A percentile compares a stretch with the other conserved stretches of the same genome.
phyloP scores from a whole-genome alignment of 2,888 invertebrate species.

The Bellardia bayeri region DNA sequence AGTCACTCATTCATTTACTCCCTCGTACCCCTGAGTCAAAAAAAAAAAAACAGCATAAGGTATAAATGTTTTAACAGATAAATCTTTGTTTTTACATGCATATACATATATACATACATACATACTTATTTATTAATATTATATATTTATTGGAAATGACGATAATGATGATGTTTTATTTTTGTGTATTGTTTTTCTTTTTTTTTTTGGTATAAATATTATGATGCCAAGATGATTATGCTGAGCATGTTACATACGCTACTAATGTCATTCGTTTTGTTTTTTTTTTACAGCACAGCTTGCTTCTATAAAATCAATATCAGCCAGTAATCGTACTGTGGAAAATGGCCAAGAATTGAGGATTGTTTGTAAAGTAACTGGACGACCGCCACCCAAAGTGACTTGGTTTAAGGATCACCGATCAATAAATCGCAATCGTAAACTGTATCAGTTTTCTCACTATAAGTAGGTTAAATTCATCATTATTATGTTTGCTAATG shows the following conservation, averaged over 20 bases:
- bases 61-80: conserved; percentile 52
- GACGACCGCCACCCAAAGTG: conserved; percentile 92
- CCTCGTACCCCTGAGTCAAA: conserved; percentile 15
- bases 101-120: neutral
- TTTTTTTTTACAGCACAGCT: conserved; percentile 84
- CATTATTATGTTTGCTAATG: conserved; percentile 30
- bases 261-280: conserved; percentile 58
- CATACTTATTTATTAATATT: neutral
- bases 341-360: conserved; percentile 86
- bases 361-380: conserved; percentile 90
- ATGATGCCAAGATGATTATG: conserved; percentile 15
- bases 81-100: conserved; percentile 47
- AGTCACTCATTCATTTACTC: conserved; percentile 6
- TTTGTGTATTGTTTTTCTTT: too few species aligned
- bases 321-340: conserved; percentile 80
- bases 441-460: conserved; percentile 83
- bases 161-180: neutral
- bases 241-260: neutral
- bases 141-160: neutral
- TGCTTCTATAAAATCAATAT: conserved; percentile 83
- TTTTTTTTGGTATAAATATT: neutral
- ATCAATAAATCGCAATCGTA: conserved; percentile 85
- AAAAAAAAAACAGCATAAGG: neutral
- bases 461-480: conserved; percentile 81
- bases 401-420: conserved; percentile 92